phyloP scores from a whole-genome alignment of 64 coral and sea anemone genomes.

The Catalaphyllia jardinei region DNA sequence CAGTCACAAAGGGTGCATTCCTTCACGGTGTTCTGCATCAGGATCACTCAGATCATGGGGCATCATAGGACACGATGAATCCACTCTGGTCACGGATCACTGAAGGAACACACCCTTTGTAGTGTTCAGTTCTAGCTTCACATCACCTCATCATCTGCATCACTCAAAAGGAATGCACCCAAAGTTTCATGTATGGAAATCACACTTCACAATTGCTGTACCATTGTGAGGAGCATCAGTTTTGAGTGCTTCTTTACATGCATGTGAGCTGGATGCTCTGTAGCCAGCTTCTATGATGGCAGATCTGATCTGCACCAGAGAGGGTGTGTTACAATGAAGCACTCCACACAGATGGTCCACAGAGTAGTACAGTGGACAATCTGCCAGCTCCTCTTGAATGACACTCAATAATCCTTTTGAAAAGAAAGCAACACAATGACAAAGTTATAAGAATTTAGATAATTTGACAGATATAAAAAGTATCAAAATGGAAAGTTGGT shows the following conservation, averaged over 20 bases:
- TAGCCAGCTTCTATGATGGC: constrained; percentile 80
- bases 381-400: constrained; percentile 79
- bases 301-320: constrained; percentile 89
- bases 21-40: no score
- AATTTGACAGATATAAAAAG: no score
- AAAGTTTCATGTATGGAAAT: no score
- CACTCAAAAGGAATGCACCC: no score
- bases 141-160: no score
- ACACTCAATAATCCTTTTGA: constrained; percentile 82
- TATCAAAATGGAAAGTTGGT: no score
- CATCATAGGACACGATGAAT: no score
- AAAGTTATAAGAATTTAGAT: background rate
- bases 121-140: no score
- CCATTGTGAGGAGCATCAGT: constrained; percentile 89
- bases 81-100: no score
- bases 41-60: no score
- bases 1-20: no score
- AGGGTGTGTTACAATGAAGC: constrained; percentile 94
- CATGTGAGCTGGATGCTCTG: constrained; percentile 89
- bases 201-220: background rate
- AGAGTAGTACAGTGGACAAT: constrained; percentile 78
- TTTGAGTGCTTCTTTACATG: constrained; percentile 81
- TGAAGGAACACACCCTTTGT: no score
- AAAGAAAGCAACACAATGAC: background rate
- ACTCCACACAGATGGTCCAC: constrained; percentile 79